Conservation (phyloP, 2,888 invertebrate genomes). For the Tricholauxania praeusta region DNA sequence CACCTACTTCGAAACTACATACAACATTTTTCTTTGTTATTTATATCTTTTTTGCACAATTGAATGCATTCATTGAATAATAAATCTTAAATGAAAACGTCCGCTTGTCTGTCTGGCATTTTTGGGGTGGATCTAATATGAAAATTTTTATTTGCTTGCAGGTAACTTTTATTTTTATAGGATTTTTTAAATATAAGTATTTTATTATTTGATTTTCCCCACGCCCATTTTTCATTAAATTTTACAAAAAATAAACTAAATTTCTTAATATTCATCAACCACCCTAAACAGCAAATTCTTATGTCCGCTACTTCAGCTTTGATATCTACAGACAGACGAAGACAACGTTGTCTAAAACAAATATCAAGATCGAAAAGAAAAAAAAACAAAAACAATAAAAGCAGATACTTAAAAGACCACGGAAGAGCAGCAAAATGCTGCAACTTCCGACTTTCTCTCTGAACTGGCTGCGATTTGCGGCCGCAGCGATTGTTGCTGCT, state of each 20-base stretch:
- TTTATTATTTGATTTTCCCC: too few relatives aligned
- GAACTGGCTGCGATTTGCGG: slow-evolving; percentile 25
- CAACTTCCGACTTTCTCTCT: slow-evolving; percentile 38
- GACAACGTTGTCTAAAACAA: slow-evolving; percentile 7
- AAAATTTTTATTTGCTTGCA: neutral
- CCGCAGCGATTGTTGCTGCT: slow-evolving; percentile 14
- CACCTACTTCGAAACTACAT: slow-evolving; percentile 4
- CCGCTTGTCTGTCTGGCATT: neutral
- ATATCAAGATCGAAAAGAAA: neutral
- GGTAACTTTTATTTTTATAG: too few relatives aligned
- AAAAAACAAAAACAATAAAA: slow-evolving; percentile 11
- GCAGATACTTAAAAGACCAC: slow-evolving; percentile 6
- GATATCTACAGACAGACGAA: slow-evolving; percentile 1
- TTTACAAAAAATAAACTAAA: too few relatives aligned
- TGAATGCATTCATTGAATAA: slow-evolving; percentile 37
- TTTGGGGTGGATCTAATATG: neutral
- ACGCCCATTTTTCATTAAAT: too few relatives aligned
- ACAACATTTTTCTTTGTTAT: slow-evolving; percentile 22
- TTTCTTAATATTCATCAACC: too few relatives aligned
- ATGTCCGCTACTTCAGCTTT: neutral
- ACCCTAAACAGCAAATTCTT: neutral
- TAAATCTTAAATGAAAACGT: slow-evolving; percentile 35
- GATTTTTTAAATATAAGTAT: too few relatives aligned
- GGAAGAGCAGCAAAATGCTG: slow-evolving; percentile 27
- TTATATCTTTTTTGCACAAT: slow-evolving; percentile 35